Conservation (phyloP, 2,888 invertebrate species). For the Diaprepes abbreviatus region DNA sequence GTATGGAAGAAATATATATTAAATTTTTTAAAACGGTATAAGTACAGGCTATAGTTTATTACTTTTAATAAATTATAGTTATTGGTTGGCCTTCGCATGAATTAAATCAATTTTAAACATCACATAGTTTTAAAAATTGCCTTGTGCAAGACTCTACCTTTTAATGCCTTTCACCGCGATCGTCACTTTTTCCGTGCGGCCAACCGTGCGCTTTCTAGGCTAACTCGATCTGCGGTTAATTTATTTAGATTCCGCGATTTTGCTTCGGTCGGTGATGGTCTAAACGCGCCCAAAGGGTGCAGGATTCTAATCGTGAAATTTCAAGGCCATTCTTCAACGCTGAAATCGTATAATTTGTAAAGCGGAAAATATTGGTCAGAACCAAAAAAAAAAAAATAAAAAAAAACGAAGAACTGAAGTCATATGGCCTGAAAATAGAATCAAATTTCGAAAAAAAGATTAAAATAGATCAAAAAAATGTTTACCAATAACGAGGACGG, state of each 20-base stretch:
- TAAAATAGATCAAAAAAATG: no score
- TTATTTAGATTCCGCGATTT: slow-evolving; percentile 33
- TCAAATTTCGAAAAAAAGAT: no score
- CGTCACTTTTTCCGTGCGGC: slow-evolving; percentile 32
- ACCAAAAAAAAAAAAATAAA: no score
- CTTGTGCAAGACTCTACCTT: slow-evolving; percentile 10
- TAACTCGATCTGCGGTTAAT: slow-evolving; percentile 38
- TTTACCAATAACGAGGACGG: no score
- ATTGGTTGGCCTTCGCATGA: neutral
- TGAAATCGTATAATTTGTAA: no score
- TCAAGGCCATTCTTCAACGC: slow-evolving; percentile 13
- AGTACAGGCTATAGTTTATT: no score
- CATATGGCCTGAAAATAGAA: no score
- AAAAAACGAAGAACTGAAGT: no score
- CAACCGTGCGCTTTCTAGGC: slow-evolving; percentile 47
- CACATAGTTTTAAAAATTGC: neutral
- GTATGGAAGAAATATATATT: no score
- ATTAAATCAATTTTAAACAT: neutral
- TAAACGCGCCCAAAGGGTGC: slow-evolving; percentile 32
- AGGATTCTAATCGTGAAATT: slow-evolving; percentile 18
- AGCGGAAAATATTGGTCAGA: no score
- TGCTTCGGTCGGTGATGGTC: slow-evolving; percentile 22
- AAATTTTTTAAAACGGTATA: no score
- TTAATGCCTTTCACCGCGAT: slow-evolving; percentile 17
- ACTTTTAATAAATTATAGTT: neutral